Evolutionary conservation across 2,888 invertebrate species (phyloP), one percentile per base, ranked within the genome.

Genomic region (Caprella mutica): DNA sequence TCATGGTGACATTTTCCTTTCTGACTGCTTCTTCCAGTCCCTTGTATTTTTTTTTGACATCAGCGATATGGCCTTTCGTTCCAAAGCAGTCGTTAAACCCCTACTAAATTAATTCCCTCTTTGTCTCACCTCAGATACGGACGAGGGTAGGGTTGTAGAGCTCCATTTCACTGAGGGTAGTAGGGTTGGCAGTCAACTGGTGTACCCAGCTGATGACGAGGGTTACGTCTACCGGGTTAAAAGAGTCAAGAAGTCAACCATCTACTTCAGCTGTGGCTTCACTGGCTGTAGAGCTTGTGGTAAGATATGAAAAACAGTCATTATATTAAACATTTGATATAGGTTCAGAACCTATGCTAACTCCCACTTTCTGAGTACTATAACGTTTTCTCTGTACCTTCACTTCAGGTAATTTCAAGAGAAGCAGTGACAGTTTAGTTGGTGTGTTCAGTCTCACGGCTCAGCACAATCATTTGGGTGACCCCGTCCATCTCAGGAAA

Each of bases 381-480:
- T n/a, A n/a, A n/a, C n/a, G n/a, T n/a, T n/a, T n/a, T n/a, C n/a
- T n/a, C n/a, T n/a, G n/a, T n/a, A n/a, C n/a, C n/a, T n/a, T n/a
- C n/a, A n/a, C n/a, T n/a, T n/a, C n/a, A n/a, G n/a, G n/a, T 9
- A 48, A 48, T 24, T 48, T 48, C 48, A 48, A 48, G n/a, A 48
- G 33, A 14, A 48, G 33, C 4, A 30, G 48, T 9, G 48, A 48
- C 48, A 30, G 29, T 21, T 30, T 48, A 30, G 33, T 48, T 30
- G 48, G 48, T n/a, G 30, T 48, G 19, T 48, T 48, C 30, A 30
- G 33, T n/a, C 48, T 48, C 30, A 48, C 48, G n/a, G 29, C 48
- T 19, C 48, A 48, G 19, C 48, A 48, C 48, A 48, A 48, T 30
- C 48, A 48, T 30, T 30, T 30, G 48, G 29, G 48, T 23, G 33